Percentiles rank a stretch among this genome's conserved stretches.
phyloP scores from a whole-genome alignment of 2,113 vertebrate genomes.

The Ondatra zibethicus region DNA sequence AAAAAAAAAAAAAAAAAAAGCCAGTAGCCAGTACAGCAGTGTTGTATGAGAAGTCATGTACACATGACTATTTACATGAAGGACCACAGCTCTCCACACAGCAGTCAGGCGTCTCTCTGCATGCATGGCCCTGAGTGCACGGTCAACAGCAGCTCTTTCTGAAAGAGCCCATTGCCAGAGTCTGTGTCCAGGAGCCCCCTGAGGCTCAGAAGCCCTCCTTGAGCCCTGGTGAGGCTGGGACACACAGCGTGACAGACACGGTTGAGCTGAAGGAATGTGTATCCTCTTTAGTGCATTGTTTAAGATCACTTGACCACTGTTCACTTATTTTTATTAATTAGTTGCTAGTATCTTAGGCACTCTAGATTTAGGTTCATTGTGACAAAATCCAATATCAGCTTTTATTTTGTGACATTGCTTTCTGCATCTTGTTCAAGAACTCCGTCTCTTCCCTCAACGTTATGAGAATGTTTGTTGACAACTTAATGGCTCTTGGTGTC shows the following conservation, averaged over 20 bases:
- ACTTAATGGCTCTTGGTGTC: background rate
- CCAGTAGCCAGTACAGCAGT: background rate
- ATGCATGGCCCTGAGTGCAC: background rate
- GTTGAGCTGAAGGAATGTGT: background rate
- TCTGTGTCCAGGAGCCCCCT: background rate
- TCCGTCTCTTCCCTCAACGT: background rate
- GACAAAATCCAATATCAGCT: background rate
- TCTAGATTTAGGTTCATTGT: conserved; percentile 3
- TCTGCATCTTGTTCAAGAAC: conserved; percentile 34
- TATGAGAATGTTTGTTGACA: background rate
- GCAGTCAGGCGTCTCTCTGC: background rate
- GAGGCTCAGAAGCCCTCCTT: background rate
- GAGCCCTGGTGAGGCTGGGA: background rate
- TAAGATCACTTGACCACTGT: conserved; percentile 10
- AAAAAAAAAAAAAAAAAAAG: too few species aligned
- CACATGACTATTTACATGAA: background rate
- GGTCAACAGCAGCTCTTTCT: background rate
- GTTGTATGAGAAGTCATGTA: background rate
- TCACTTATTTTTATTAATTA: conserved; percentile 2
- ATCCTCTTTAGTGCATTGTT: background rate
- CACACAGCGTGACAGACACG: too few species aligned
- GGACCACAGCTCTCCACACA: background rate
- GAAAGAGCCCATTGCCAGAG: background rate
- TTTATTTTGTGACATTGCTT: conserved; percentile 11
- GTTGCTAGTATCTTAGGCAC: background rate